phyloP scores from a whole-genome alignment of 2,113 vertebrate species.

The Oryctolagus cuniculus region mOryCun1.1 NC_091432.1:234028501-234029000 shows the following conservation, averaged over 20 bases:
- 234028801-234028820: no score
- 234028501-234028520: neutral
- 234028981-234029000: neutral
- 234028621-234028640: neutral
- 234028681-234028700: no score
- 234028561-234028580: neutral
- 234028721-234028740: fast-evolving
- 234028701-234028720: fast-evolving
- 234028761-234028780: neutral
- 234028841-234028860: neutral
- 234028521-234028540: neutral
- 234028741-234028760: fast-evolving
- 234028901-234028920: neutral
- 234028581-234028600: fast-evolving
- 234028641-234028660: neutral
- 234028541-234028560: neutral
- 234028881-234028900: neutral
- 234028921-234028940: neutral
- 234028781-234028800: neutral
- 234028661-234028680: no score
- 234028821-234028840: neutral
- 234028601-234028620: neutral
- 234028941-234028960: fast-evolving
- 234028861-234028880: neutral
- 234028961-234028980: neutral